Conservation (phyloP, 2,113 vertebrate species). For the Apeltes quadracus region DNA sequence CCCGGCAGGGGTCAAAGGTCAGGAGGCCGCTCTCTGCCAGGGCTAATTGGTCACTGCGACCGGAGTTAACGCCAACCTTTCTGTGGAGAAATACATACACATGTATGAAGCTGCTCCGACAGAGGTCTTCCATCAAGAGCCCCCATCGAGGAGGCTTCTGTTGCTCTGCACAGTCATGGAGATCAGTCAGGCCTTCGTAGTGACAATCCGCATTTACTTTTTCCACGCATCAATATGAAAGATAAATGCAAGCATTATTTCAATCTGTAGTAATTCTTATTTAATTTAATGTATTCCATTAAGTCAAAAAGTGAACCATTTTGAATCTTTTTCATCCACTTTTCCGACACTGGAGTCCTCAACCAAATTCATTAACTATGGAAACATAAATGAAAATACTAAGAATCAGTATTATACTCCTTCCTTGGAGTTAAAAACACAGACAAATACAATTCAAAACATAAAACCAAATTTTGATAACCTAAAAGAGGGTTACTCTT, state of each 20-base stretch:
- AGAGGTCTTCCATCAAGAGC: constrained; percentile 68
- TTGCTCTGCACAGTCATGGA: constrained; percentile 69
- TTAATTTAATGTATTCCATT: neutral
- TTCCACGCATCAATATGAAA: neutral
- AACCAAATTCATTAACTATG: neutral
- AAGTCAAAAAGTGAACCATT: neutral
- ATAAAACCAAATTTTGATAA: neutral
- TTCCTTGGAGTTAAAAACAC: neutral
- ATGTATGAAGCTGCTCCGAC: constrained; percentile 68
- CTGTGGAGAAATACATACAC: constrained; percentile 70
- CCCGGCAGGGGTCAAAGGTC: constrained; percentile 95
- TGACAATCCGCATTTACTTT: constrained; percentile 21
- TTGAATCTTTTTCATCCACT: neutral
- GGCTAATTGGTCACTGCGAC: constrained; percentile 92
- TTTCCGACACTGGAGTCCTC: neutral
- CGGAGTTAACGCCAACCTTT: constrained; percentile 67
- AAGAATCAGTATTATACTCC: neutral
- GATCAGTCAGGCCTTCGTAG: constrained; percentile 63
- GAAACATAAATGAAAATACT: neutral
- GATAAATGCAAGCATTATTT: neutral
- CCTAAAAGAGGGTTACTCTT: neutral
- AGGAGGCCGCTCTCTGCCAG: constrained; percentile 83
- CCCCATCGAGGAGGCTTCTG: constrained; percentile 61
- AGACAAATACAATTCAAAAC: neutral
- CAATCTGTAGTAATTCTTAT: neutral